These are phyloP conservation scores for Candidula unifasciata DNA, from an alignment of 2,888 invertebrate genomes.

Conservation along the genomic window DNA sequence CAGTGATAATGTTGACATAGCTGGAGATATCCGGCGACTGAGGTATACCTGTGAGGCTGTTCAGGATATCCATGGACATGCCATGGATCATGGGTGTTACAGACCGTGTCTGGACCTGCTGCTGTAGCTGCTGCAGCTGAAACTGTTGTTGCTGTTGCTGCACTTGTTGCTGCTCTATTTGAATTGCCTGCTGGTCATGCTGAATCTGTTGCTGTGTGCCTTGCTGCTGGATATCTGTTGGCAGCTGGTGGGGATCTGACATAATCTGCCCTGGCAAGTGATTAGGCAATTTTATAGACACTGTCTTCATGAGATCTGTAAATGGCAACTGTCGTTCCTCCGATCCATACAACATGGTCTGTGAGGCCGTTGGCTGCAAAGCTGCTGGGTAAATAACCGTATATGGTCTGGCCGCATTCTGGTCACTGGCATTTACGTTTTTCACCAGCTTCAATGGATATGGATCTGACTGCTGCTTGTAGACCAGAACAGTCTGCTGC, in stretches of 20 bases:
- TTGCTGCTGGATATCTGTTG: constrained; percentile 10
- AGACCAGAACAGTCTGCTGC: neutral
- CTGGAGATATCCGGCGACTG: constrained; percentile 18
- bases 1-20: constrained; percentile 17
- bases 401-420: neutral
- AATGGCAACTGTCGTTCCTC: neutral
- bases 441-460: constrained; percentile 27
- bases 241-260: constrained; percentile 37
- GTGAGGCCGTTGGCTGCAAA: constrained; percentile 15
- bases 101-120: neutral
- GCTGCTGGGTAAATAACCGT: constrained; percentile 6
- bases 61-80: constrained; percentile 12
- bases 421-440: neutral
- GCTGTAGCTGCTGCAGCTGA: neutral
- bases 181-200: constrained; percentile 18
- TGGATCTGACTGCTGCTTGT: neutral
- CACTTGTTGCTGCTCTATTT: constrained; percentile 31
- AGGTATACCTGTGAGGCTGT: constrained; percentile 1
- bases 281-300: constrained; percentile 30
- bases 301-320: constrained; percentile 10
- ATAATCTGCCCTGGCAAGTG: constrained; percentile 41
- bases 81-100: constrained; percentile 4
- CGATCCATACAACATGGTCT: constrained; percentile 9
- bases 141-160: constrained; percentile 14
- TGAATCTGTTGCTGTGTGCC: constrained; percentile 16